These are phyloP conservation scores for Gulo gulo DNA, from an alignment of 2,113 vertebrate genomes.

Conservation along the genomic window DNA sequence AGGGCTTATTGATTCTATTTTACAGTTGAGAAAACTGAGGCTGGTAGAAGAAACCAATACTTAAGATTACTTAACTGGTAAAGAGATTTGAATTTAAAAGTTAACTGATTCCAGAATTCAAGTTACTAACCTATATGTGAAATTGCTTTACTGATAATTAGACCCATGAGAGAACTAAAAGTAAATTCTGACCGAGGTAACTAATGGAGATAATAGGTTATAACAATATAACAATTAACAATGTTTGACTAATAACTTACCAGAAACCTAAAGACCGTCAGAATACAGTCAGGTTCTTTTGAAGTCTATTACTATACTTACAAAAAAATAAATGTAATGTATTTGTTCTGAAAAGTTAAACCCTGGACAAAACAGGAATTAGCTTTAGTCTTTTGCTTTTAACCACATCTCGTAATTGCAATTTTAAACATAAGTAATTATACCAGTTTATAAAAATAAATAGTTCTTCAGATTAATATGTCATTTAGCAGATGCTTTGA, in stretches of 20 bases:
- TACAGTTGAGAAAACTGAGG: background rate
- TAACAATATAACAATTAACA: background rate
- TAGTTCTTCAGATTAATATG: background rate
- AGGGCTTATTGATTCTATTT: background rate
- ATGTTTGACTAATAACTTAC: background rate
- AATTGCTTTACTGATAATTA: conserved; percentile 1
- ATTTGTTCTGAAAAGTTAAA: conserved; percentile 1
- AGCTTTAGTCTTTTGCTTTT: background rate
- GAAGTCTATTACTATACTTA: background rate
- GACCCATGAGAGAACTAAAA: background rate
- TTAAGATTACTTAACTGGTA: background rate
- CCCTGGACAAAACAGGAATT: background rate
- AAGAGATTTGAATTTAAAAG: conserved; percentile 24
- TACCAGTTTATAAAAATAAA: background rate
- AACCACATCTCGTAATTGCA: background rate
- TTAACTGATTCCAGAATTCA: background rate
- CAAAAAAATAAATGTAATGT: background rate
- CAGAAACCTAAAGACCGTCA: background rate
- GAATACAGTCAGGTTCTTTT: background rate
- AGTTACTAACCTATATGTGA: background rate
- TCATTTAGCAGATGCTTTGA: background rate
- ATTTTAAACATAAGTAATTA: background rate
- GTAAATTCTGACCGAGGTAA: background rate
- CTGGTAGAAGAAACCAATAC: background rate
- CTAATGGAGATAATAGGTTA: background rate